These are phyloP conservation scores for Myoxocephalus aenaeus DNA, from an alignment of 2,797 vertebrate genomes.

Conservation along the genomic window DNA sequence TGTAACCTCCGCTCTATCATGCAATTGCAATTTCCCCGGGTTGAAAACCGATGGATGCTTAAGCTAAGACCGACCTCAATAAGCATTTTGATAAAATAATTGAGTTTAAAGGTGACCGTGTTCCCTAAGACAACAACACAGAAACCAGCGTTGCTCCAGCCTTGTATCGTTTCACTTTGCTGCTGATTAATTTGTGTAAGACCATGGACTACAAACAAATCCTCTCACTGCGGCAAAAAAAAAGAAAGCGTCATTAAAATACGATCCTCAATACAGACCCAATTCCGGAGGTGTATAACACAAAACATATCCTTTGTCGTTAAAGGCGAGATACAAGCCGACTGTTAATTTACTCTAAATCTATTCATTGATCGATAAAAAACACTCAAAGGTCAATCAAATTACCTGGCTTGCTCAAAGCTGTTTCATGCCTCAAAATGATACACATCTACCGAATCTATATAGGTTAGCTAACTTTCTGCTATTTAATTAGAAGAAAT, in stretches of 20 bases:
- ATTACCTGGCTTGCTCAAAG: conserved; percentile 46
- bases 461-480: conserved; percentile 31
- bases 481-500: conserved; percentile 59
- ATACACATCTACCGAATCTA: conserved; percentile 31
- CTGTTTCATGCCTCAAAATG: conserved; percentile 35
- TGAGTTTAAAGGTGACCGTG: conserved; percentile 65
- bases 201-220: conserved; percentile 33
- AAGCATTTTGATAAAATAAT: conserved; percentile 57
- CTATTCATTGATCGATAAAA: conserved; percentile 44
- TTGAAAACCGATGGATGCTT: conserved; percentile 36
- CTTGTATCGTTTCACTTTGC: conserved; percentile 34
- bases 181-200: conserved; percentile 39
- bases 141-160: conserved; percentile 2
- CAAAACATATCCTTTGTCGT: conserved; percentile 54
- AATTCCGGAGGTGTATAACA: conserved; percentile 21
- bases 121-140: conserved; percentile 10
- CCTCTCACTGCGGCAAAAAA: background rate
- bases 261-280: conserved; percentile 4
- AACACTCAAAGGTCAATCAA: conserved; percentile 64
- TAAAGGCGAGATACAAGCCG: conserved; percentile 15
- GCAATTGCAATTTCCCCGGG: conserved; percentile 33
- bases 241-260: conserved; percentile 15
- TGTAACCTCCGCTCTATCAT: conserved; percentile 15
- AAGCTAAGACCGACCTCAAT: conserved; percentile 18
- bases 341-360: conserved; percentile 52